Conservation (phyloP, 2,888 invertebrate genomes). For the Synergus laeviventris region DNA sequence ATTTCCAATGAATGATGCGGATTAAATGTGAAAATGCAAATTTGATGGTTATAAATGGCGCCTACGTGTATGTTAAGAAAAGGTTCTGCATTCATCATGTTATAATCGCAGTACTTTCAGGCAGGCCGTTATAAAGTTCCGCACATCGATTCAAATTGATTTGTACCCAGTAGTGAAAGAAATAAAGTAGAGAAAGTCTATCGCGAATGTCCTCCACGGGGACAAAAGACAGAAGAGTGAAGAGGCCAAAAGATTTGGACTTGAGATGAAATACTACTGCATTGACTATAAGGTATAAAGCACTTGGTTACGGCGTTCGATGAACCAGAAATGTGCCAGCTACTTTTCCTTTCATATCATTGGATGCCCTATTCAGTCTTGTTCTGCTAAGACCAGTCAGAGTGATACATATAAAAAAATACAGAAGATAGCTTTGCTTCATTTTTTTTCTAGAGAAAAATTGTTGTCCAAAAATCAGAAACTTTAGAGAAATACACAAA, state of each 20-base stretch:
- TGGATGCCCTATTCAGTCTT: slow-evolving; percentile 40
- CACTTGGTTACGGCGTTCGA: slow-evolving; percentile 38
- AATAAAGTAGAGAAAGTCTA: slow-evolving; percentile 33
- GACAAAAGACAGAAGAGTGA: slow-evolving; percentile 13
- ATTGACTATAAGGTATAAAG: slow-evolving; percentile 37
- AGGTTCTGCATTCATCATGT: slow-evolving; percentile 27
- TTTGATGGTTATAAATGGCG: not conserved
- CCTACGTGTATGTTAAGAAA: slow-evolving; percentile 17
- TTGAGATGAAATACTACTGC: slow-evolving; percentile 31
- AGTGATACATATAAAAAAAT: slow-evolving; percentile 9
- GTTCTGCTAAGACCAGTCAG: slow-evolving; percentile 18
- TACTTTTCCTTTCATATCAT: slow-evolving; percentile 48
- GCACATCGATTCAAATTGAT: slow-evolving; percentile 35
- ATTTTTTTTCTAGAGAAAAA: not conserved
- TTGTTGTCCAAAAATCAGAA: not conserved
- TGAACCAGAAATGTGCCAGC: slow-evolving; percentile 44
- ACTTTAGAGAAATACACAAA: too few species aligned
- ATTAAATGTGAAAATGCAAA: not conserved
- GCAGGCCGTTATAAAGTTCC: slow-evolving; percentile 31
- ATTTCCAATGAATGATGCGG: not conserved
- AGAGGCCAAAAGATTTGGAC: slow-evolving; percentile 37
- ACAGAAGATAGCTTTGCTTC: not conserved
- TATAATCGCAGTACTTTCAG: slow-evolving; percentile 26
- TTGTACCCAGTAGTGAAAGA: slow-evolving; percentile 35
- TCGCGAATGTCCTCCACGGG: slow-evolving; percentile 25